phyloP scores from a whole-genome alignment of 2,797 vertebrate species.

The Urophycis tenuis region DNA sequence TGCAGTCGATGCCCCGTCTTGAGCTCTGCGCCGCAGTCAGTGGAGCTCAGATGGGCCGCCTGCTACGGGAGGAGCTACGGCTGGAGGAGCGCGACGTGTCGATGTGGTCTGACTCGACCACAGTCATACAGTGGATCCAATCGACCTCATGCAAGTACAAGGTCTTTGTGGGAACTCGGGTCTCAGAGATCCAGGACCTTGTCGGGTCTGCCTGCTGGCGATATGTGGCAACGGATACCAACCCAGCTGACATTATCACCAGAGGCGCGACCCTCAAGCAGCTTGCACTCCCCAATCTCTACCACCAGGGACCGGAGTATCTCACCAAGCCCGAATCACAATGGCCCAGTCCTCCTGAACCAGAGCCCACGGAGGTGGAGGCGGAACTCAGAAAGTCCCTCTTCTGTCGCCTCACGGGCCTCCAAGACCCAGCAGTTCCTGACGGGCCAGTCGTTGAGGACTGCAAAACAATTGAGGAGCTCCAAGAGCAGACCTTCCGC shows the following conservation, averaged over 20 bases:
- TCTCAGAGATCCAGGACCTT: conserved; percentile 3
- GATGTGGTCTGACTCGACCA: conserved; percentile 17
- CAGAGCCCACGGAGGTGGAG: too few relatives aligned
- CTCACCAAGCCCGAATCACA: too few relatives aligned
- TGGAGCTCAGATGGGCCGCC: not conserved
- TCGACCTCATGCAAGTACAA: conserved; percentile 15
- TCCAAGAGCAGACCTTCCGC: too few relatives aligned
- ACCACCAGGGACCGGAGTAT: not conserved
- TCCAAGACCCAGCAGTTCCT: too few relatives aligned
- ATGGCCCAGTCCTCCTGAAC: too few relatives aligned
- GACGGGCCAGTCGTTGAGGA: too few relatives aligned
- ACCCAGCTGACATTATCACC: not conserved
- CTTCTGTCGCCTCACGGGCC: too few relatives aligned
- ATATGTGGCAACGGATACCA: not conserved
- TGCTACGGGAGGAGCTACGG: conserved; percentile 2
- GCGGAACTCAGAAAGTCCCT: too few relatives aligned
- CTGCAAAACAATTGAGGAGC: too few relatives aligned
- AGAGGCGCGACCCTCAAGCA: not conserved
- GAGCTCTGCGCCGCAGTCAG: conserved; percentile 12
- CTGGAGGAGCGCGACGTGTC: not conserved
- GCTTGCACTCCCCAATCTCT: not conserved
- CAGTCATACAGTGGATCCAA: conserved; percentile 5
- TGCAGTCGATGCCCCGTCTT: conserved; percentile 5
- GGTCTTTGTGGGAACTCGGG: not conserved
- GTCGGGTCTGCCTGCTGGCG: not conserved